Evolutionary conservation across 2,113 vertebrate genomes (phyloP), one percentile per base, ranked within the genome.

Genomic region (Turdus rufiventris): DNA sequence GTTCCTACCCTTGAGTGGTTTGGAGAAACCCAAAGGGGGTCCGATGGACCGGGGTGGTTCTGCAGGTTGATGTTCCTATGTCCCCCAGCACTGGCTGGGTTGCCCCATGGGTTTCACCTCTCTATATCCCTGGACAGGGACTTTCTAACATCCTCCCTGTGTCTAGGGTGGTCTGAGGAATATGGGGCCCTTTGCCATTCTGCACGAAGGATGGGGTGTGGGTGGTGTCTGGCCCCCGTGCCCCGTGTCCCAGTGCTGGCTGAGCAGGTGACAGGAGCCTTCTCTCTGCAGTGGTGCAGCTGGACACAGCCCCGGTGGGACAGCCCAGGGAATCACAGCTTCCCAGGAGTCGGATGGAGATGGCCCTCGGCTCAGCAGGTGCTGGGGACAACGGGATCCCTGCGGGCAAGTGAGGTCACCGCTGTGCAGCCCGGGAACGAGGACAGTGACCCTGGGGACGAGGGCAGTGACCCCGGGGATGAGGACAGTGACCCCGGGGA

Each of bases 261-360:
- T 0, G 0, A 6, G 36, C 0, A 14, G 61, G 58, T 96, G 67
- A 96, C 71, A 19, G 12, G 19, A 15, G 0, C 66, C 33, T 66
- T 96, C 70, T 94, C 74, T 94, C 81, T 2, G 2, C 96, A 96
- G 96, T 62, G 74, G 74, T 89, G 34, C 93, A 95, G 74, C 74
- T 95, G 0, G 58, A 95, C 0, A 0, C 89, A 23, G 89, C 81
- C 54, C 20, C 54, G 0, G 58, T 24, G 40, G 66, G 53, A 36
- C 95, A 91, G 61, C 58, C 89, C 5, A 0, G 4, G 26, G 73
- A 89, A 9, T 1, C 2, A 1, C 89, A 85, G 54, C 89, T 75
- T 33, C 61, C 53, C 1, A 92, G 63, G 77, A 89, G 74, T 50
- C 85, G 85, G 50, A 82, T 87, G 77, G 94, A 92, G 84, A 18